Base-by-base conservation (phyloP, 1,140 invertebrate species). In the Caerostris extrusa region DNA sequence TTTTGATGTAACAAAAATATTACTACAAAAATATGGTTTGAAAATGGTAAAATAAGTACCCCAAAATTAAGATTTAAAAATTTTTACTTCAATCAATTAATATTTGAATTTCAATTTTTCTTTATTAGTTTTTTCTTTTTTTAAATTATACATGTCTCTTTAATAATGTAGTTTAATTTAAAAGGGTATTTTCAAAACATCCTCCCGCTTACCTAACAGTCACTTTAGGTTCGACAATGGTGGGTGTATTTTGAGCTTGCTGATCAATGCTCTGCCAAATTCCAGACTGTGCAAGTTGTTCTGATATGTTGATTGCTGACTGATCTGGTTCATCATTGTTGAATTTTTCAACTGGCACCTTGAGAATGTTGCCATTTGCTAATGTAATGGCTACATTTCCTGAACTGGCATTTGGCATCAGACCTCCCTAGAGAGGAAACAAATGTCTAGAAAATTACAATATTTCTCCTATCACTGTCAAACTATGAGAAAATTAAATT, bases 181-280 rank as follows among this genome's bases (percentile, higher is more conserved):
- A 77, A 71, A 34, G 7, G 71, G 69, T 5, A 57, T 83, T 57
- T 83, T 83, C 82, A 60, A 55, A 88, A 61, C 34, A 61, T 55
- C 86, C 57, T 64, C 61, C 50, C 86, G 56, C 92, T 93, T 93
- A 93, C 92, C 88, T 90, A 83, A 69, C 60, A 7, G 77, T 90
- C 58, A 90, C 71, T 94, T 94, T 94, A 53, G 91, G 91, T 19
- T 85, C 61, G 83, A 92, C 94, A 58, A 61, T 93, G 86, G 94
- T 94, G n/a, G 88, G 91, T 6, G 88, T 93, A 90, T 94, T 91
- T 67, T 91, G 85, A 94, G 95, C 87, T 97, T 97, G 88, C 95
- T 96, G 94, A 95, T 98, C 98, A 17, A 99, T 98, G 96, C 98
- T 98, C 95, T 98, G 98, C 98, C 98, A 99, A 95, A 99, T 98